These are phyloP conservation scores for Neoarius graeffei DNA, from an alignment of 2,113 vertebrate genomes.

Conservation along the genomic window DNA sequence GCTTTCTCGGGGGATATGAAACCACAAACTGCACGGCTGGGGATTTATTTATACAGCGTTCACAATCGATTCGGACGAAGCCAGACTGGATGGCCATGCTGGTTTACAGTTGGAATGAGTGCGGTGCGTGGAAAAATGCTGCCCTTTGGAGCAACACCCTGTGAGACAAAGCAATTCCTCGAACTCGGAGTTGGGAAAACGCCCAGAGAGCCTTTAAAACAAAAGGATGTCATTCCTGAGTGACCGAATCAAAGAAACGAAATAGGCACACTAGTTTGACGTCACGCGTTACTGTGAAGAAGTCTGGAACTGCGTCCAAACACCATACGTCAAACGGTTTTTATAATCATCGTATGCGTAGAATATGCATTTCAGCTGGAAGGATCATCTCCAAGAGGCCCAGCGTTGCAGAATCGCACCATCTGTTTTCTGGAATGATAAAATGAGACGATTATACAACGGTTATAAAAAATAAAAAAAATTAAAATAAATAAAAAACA, in stretches of 20 bases:
- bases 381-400: not conserved
- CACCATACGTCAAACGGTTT: not conserved
- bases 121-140: slow-evolving; percentile 26
- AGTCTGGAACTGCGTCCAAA: not conserved
- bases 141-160: slow-evolving; percentile 29
- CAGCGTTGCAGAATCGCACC: not conserved
- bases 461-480: not conserved
- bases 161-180: not conserved
- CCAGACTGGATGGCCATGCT: slow-evolving; percentile 24
- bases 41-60: slow-evolving; percentile 41
- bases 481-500: too few species aligned
- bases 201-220: slow-evolving; percentile 25
- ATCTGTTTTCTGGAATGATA: not conserved
- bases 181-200: not conserved
- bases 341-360: not conserved
- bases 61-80: slow-evolving; percentile 31
- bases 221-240: slow-evolving; percentile 16
- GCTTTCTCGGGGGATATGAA: slow-evolving; percentile 35
- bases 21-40: slow-evolving; percentile 39
- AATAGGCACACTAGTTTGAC: not conserved
- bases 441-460: not conserved
- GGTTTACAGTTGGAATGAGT: slow-evolving; percentile 5
- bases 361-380: not conserved
- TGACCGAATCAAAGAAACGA: not conserved
- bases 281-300: not conserved